phyloP scores from a whole-genome alignment of 2,888 invertebrate genomes.

The Machimus atricapillus region DNA sequence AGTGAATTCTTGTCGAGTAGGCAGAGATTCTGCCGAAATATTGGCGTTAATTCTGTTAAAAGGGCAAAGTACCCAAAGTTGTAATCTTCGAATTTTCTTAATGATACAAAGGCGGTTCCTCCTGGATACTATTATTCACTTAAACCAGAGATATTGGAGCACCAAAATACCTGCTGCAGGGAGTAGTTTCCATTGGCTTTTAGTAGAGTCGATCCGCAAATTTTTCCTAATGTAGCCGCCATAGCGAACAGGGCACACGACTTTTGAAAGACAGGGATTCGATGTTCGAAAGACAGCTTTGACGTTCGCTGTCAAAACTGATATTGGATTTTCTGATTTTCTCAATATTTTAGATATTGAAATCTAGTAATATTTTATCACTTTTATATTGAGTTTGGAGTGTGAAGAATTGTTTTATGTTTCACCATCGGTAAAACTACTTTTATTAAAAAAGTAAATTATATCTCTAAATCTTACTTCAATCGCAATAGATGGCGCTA shows the following conservation, averaged over 20 bases:
- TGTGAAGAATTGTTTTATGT: not conserved
- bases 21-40: not conserved
- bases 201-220: conserved; percentile 84
- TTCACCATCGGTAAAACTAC: not conserved
- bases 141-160: not conserved
- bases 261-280: conserved; percentile 55
- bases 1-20: not conserved
- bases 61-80: not conserved
- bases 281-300: conserved; percentile 10
- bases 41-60: not conserved
- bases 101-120: not conserved
- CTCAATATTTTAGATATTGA: not conserved
- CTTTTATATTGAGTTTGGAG: not conserved
- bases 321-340: not conserved
- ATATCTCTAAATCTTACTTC: not conserved
- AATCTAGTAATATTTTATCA: not conserved
- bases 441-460: not conserved
- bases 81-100: not conserved
- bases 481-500: not conserved
- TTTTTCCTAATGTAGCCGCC: conserved; percentile 87
- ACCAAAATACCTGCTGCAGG: conserved; percentile 70
- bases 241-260: conserved; percentile 69
- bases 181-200: conserved; percentile 74
- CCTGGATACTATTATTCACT: not conserved
- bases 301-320: not conserved